phyloP scores from a whole-genome alignment of 2,888 invertebrate genomes.

The Dicranocentrus wangi region DNA sequence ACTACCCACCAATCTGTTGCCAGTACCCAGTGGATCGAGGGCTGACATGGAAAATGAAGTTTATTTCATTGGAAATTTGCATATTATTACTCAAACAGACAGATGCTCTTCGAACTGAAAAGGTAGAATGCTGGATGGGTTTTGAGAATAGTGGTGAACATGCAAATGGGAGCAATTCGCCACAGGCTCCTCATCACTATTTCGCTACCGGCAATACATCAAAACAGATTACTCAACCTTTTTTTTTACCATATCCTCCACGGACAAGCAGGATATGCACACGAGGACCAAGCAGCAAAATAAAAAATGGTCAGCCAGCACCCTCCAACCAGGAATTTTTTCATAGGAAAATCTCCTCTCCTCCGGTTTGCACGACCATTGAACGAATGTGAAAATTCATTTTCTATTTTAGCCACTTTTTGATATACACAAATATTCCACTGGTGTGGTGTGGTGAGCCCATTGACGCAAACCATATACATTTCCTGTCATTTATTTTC shows the following conservation, averaged over 20 bases:
- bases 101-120: slow-evolving; percentile 34
- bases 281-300: slow-evolving; percentile 12
- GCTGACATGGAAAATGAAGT: slow-evolving; percentile 57
- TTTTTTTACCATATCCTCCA: slow-evolving; percentile 12
- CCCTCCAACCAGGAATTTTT: too few relatives aligned
- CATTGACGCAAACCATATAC: slow-evolving; percentile 21
- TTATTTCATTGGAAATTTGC: slow-evolving; percentile 61
- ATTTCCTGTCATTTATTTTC: slow-evolving; percentile 58
- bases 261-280: slow-evolving; percentile 51
- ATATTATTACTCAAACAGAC: slow-evolving; percentile 57
- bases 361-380: too few relatives aligned
- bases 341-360: too few relatives aligned
- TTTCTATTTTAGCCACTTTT: slow-evolving; percentile 28
- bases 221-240: slow-evolving; percentile 35
- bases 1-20: slow-evolving; percentile 58
- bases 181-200: neutral
- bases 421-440: neutral
- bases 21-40: too few relatives aligned
- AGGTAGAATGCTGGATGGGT: neutral
- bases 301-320: too few relatives aligned
- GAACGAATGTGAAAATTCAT: slow-evolving; percentile 35
- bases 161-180: slow-evolving; percentile 37
- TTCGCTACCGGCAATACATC: slow-evolving; percentile 29
- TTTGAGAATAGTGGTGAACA: neutral
- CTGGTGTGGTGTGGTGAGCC: neutral